Conservation (phyloP, 2,113 vertebrate genomes). For the Mustela nigripes region DNA sequence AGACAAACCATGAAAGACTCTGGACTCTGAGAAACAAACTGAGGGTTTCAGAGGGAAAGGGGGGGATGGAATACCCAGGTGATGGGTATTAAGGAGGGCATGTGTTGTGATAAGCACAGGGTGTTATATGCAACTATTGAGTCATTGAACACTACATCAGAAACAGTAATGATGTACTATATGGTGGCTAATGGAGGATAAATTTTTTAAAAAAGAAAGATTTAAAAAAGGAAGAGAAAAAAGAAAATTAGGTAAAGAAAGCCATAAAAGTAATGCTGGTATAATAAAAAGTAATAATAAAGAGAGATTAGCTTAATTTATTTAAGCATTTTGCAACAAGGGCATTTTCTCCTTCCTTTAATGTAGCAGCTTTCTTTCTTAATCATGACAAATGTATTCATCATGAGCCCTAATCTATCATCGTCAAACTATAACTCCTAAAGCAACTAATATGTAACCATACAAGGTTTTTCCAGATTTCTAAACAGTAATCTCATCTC, state of each 20-base stretch:
- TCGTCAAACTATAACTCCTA: background rate
- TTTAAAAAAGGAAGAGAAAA: background rate
- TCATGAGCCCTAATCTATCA: background rate
- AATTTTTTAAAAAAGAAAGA: too few relatives aligned
- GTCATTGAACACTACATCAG: too few relatives aligned
- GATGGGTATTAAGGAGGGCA: too few relatives aligned
- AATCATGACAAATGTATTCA: background rate
- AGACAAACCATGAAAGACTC: too few relatives aligned
- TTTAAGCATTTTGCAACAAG: background rate
- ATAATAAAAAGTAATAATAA: background rate
- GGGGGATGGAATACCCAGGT: too few relatives aligned
- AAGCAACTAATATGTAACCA: background rate
- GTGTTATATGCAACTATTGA: too few relatives aligned
- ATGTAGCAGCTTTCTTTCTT: background rate
- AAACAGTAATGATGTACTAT: background rate
- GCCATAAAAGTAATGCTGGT: background rate
- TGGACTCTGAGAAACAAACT: too few relatives aligned
- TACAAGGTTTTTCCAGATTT: background rate
- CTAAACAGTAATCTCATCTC: background rate
- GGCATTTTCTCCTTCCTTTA: background rate
- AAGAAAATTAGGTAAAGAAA: background rate
- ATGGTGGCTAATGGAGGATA: too few relatives aligned
- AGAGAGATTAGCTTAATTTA: background rate
- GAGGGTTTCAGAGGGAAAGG: too few relatives aligned
- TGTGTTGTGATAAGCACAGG: too few relatives aligned